Evolutionary conservation across 2,797 vertebrate species (phyloP), one percentile per base, ranked within the genome.

Genomic region (Poecilia velifera): DNA sequence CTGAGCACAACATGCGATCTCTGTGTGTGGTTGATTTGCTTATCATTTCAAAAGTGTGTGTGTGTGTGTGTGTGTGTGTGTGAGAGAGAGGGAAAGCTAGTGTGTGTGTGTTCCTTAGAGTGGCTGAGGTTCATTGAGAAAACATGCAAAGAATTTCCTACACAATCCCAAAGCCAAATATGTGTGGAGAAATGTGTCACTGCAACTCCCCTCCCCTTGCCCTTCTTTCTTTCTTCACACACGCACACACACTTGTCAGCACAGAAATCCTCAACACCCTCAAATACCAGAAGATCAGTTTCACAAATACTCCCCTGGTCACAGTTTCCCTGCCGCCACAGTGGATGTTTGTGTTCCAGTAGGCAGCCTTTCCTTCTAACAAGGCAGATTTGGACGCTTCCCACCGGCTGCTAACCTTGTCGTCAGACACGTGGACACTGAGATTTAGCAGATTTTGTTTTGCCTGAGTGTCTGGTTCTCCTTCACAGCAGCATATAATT

Each of bases 81-180:
- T 68, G 39, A 57, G 66, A 72, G 73, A 79, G 75, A 76, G 25
- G 28, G 46, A 34, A 51, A 36, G 64, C 49, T n/a, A 41, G 77
- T 76, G 49, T 0, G 18, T 0, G 18, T 76, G 41, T 72, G 62
- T 55, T 12, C 28, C 70, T 71, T n/a, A 53, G 78, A 80, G 74
- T 77, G 62, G 78, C 76, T 76, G 89, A 84, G 88, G 88, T 91
- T 91, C 81, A 81, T 74, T 90, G 86, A 89, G 88, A 92, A 94
- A 93, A 90, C 86, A 94, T 88, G 87, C 82, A 83, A 94, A 92
- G 91, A 90, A 94, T 94, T 93, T 94, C 93, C 92, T 89, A 77
- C 85, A 87, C 84, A 93, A 91, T 94, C 87, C 84, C 57, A 86
- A 85, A 84, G 81, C 90, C 80, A 76, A 90, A 78, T 84, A 81